These are phyloP conservation scores for Sylvilagus bachmani DNA, from an alignment of 2,113 vertebrate genomes.

Conservation along the genomic window DNA sequence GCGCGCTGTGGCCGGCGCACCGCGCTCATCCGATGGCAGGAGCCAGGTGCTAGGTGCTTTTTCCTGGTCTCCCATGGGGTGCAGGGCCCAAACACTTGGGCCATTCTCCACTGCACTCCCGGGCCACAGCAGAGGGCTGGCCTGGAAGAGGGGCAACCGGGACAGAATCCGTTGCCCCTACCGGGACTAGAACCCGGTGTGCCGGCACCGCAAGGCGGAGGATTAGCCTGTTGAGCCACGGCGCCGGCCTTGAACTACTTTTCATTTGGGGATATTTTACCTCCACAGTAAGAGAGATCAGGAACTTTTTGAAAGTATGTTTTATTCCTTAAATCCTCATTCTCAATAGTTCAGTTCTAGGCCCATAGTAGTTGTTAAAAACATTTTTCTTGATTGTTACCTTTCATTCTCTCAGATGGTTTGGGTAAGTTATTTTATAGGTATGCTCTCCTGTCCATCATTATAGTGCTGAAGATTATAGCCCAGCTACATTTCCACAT, in stretches of 20 bases:
- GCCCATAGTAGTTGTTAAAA: neutral
- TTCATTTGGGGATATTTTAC: constrained; percentile 13
- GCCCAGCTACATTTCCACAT: neutral
- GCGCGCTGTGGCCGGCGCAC: too few relatives aligned
- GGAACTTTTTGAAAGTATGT: neutral
- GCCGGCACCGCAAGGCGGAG: too few relatives aligned
- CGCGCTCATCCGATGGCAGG: too few relatives aligned
- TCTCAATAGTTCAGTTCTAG: neutral
- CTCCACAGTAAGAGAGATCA: neutral
- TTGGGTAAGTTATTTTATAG: neutral
- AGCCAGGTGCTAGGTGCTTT: too few relatives aligned
- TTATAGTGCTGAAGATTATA: neutral
- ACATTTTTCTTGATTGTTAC: constrained; percentile 35
- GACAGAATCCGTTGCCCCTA: too few relatives aligned
- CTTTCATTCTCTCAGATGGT: constrained; percentile 16
- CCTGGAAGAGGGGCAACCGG: too few relatives aligned
- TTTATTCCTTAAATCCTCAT: neutral
- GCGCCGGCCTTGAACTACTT: constrained; percentile 32
- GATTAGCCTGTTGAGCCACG: too few relatives aligned
- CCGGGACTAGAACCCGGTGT: too few relatives aligned
- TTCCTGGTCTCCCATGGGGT: too few relatives aligned
- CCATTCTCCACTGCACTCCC: too few relatives aligned
- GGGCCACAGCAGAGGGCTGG: too few relatives aligned
- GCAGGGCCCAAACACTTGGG: too few relatives aligned
- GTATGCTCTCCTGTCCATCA: neutral